Base-by-base conservation (phyloP, 2,797 vertebrate genomes). In the Percopsis omiscomaycus region DNA sequence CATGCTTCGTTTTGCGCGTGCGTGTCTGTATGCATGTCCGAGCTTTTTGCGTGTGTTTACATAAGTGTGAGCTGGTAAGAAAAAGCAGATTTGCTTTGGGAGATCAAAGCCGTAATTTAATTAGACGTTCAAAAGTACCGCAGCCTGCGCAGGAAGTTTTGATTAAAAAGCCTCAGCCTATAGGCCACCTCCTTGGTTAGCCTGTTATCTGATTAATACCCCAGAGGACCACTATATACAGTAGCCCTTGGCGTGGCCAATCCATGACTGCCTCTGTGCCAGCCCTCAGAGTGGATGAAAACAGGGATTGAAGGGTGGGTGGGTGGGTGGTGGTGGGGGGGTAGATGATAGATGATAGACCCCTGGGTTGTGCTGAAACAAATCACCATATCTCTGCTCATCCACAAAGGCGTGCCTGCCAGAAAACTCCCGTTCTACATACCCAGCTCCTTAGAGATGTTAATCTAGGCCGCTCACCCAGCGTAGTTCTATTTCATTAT, bases 191-290 rank as follows among this genome's bases (percentile, higher is more conserved):
- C 77, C 60, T 69, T 65, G 51, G 67, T 56, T 37, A 74, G 77
- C 73, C 76, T 66, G 78, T 83, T 77, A 84, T 69, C 75, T 90
- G 84, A 89, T 86, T 89, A 80, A 86, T 80, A 81, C 78, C 84
- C 74, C 69, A 42, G 78, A 85, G 78, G 82, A 64, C 45, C 76
- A 12, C 76, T 1, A 22, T 72, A 73, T 68, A 74, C 81, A 61
- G 5, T 22, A 22, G 22, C 22, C 22, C 22, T 22, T 22, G 22
- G 22, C 22, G 22, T 22, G 0, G 68, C 65, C 37, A 8, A 3
- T 51, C 80, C 62, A 68, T 82, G 75, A 76, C 68, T 37, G n/a
- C 55, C 29, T 54, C 73, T 67, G 55, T 22, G 51, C 48, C 57
- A 46, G 49, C 61, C 67, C 69, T 69, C 73, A 70, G 60, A 74